Evolutionary conservation across 2,113 vertebrate species (phyloP).

Genomic region (Hipposideros armiger): DNA sequence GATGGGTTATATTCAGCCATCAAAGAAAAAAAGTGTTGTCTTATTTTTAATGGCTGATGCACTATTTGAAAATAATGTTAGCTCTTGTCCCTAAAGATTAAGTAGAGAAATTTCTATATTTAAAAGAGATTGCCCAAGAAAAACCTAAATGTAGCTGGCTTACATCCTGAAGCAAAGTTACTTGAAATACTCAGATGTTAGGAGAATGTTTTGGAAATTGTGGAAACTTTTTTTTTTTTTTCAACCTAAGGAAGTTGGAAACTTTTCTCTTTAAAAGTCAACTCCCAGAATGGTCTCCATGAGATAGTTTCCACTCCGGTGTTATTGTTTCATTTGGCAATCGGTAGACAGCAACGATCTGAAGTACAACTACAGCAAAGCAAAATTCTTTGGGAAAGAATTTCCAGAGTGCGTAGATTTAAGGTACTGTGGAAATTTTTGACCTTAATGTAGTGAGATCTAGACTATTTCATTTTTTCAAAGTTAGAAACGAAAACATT

Average conservation of each 20-base stretch:
- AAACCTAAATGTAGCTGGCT: background rate
- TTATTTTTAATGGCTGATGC: slow-evolving; percentile 28
- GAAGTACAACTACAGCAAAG: slow-evolving; percentile 82
- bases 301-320: slow-evolving; percentile 83
- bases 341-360: slow-evolving; percentile 50
- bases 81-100: slow-evolving; percentile 67
- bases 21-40: slow-evolving; percentile 38
- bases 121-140: background rate
- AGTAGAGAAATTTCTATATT: background rate
- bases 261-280: slow-evolving; percentile 79
- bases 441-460: slow-evolving; percentile 46
- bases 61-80: slow-evolving; percentile 53
- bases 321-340: slow-evolving; percentile 86
- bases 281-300: slow-evolving; percentile 79
- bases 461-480: background rate
- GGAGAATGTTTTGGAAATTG: slow-evolving; percentile 74
- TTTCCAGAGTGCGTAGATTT: slow-evolving; percentile 77
- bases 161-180: slow-evolving; percentile 38
- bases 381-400: slow-evolving; percentile 68
- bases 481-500: slow-evolving; percentile 55
- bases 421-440: slow-evolving; percentile 71
- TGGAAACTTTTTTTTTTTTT: slow-evolving; percentile 79
- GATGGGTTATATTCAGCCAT: background rate
- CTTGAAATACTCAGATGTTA: slow-evolving; percentile 42
- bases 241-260: slow-evolving; percentile 82